phyloP scores from a whole-genome alignment of 1,140 invertebrate species.

The Coptotermes formosanus region DNA sequence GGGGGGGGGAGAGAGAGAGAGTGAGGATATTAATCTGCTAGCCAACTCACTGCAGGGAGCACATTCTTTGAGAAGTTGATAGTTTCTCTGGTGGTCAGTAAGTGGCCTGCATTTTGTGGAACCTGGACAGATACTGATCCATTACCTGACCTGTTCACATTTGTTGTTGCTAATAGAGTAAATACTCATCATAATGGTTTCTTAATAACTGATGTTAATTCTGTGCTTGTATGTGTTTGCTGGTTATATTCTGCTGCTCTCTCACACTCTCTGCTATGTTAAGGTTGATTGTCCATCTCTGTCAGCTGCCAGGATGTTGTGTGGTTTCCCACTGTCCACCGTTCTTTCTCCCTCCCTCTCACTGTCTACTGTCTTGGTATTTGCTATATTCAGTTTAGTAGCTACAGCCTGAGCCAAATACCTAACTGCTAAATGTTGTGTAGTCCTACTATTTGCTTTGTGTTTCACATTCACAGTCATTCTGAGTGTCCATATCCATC shows the following conservation, averaged over 20 bases:
- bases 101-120: too few species aligned
- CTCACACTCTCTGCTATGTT: conserved; percentile 2
- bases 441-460: not conserved
- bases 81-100: too few species aligned
- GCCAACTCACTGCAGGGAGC: too few species aligned
- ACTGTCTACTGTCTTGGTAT: not conserved
- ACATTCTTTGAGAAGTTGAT: too few species aligned
- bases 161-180: too few species aligned
- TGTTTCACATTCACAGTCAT: not conserved
- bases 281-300: conserved; percentile 12
- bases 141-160: too few species aligned
- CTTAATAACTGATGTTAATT: too few species aligned
- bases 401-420: conserved; percentile 17
- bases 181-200: too few species aligned
- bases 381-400: conserved; percentile 6
- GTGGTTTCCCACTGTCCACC: conserved; percentile 6
- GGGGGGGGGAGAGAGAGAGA: too few species aligned
- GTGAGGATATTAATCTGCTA: too few species aligned
- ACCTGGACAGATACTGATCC: too few species aligned
- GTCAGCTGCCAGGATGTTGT: not conserved
- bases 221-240: not conserved
- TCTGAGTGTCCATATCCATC: not conserved
- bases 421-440: not conserved
- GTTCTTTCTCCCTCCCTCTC: not conserved
- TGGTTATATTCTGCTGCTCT: not conserved